A percentile compares a stretch with the other conserved stretches of the same genome.
Conservation (phyloP, 2,888 invertebrate genomes). For the Drosophila limbata region DNA sequence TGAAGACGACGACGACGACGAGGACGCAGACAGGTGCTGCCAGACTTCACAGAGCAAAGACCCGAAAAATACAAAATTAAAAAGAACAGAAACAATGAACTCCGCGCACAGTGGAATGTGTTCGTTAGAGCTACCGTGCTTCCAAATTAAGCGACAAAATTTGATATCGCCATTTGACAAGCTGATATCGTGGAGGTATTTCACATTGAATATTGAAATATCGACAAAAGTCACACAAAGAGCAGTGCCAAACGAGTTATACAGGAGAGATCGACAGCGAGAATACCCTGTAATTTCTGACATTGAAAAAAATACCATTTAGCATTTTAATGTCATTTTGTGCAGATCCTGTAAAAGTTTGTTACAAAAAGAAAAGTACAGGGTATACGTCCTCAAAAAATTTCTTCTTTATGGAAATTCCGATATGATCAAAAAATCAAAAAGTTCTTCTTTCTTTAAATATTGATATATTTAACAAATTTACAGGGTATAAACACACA, state of each 20-base stretch:
- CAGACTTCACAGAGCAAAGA: conserved; percentile 11
- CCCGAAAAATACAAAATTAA: background rate
- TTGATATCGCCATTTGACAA: background rate
- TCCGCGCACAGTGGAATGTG: conserved; percentile 9
- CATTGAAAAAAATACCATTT: no score
- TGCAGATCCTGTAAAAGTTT: no score
- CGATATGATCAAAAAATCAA: no score
- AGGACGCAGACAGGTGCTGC: conserved; percentile 64
- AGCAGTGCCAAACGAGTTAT: background rate
- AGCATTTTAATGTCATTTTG: no score
- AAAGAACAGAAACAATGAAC: conserved; percentile 4
- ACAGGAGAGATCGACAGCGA: background rate
- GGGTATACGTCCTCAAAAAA: background rate
- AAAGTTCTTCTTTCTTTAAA: background rate
- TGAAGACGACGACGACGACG: conserved; percentile 47
- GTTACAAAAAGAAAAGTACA: background rate
- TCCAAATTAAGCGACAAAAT: background rate
- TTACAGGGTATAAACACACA: background rate
- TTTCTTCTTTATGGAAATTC: background rate
- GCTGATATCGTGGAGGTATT: background rate
- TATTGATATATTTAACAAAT: background rate
- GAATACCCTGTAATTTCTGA: background rate
- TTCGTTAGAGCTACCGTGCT: conserved; percentile 2
- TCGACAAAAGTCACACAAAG: background rate
- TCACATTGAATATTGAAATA: background rate